Evolutionary conservation across 2,113 vertebrate genomes (phyloP).

Genomic region (Blennius ocellaris): DNA sequence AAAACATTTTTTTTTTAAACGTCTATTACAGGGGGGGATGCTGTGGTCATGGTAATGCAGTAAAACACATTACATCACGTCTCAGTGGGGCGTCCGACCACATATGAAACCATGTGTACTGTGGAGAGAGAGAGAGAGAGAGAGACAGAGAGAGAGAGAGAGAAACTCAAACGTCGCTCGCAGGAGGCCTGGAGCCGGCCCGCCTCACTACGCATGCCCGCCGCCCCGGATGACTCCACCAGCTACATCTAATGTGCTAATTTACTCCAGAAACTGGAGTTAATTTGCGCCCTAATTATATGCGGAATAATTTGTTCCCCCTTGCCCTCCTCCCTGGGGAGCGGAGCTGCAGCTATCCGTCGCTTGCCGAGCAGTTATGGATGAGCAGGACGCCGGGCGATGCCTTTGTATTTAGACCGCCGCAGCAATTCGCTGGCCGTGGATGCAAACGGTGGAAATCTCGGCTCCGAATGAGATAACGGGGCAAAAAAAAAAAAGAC

Average conservation of each 20-base stretch:
- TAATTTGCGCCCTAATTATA: slow-evolving; percentile 67
- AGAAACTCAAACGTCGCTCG: background rate
- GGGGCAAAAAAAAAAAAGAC: background rate
- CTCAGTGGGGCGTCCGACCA: background rate
- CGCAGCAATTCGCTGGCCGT: slow-evolving; percentile 35
- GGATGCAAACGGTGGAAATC: slow-evolving; percentile 48
- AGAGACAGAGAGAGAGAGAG: slow-evolving; percentile 8
- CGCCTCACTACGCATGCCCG: slow-evolving; percentile 12
- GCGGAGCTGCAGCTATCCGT: background rate
- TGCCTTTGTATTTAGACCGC: slow-evolving; percentile 43
- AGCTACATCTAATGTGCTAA: slow-evolving; percentile 45
- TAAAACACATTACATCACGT: background rate
- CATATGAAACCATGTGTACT: slow-evolving; percentile 10
- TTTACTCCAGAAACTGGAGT: slow-evolving; percentile 59
- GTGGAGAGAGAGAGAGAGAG: background rate
- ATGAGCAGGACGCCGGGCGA: slow-evolving; percentile 11
- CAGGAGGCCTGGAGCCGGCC: background rate
- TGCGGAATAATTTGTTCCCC: slow-evolving; percentile 12
- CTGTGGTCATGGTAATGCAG: background rate
- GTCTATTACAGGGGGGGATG: background rate
- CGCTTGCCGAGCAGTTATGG: too few relatives aligned
- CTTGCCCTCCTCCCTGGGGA: slow-evolving; percentile 24
- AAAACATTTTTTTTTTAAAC: background rate
- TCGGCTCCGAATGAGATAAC: slow-evolving; percentile 25
- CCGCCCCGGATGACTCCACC: slow-evolving; percentile 23